These are phyloP conservation scores for Drosophila suboccidentalis DNA, from an alignment of 2,888 invertebrate genomes.

Conservation along the genomic window DNA sequence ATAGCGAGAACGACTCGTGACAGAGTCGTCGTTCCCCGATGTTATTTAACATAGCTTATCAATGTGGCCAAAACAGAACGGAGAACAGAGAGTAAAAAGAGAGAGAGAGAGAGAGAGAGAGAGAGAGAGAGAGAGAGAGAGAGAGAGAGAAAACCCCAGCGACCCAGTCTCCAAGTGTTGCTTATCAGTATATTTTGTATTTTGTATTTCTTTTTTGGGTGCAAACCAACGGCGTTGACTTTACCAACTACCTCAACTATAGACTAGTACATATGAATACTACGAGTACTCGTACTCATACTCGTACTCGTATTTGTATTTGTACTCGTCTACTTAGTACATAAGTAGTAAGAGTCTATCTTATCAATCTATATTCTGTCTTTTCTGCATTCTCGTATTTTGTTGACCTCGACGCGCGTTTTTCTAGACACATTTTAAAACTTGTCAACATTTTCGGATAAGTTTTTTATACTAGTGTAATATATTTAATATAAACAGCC, in stretches of 20 bases:
- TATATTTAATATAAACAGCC: constrained; percentile 10
- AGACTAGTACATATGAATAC: constrained; percentile 2
- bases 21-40: constrained; percentile 38
- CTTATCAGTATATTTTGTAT: constrained; percentile 24
- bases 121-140: neutral
- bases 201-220: constrained; percentile 32
- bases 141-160: neutral
- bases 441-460: constrained; percentile 12
- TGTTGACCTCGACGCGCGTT: constrained; percentile 36
- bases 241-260: constrained; percentile 36
- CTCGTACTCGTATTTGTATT: neutral
- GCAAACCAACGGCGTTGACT: constrained; percentile 48
- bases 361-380: constrained; percentile 50
- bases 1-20: constrained; percentile 63
- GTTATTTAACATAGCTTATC: constrained; percentile 60
- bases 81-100: neutral
- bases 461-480: neutral
- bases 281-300: neutral
- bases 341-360: constrained; percentile 29
- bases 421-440: constrained; percentile 1
- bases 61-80: constrained; percentile 35
- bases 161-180: constrained; percentile 12
- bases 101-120: neutral
- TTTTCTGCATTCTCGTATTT: constrained; percentile 39
- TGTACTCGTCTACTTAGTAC: no score